Base-by-base conservation (phyloP, 2,797 vertebrate genomes). In the Oreortyx pictus region DNA sequence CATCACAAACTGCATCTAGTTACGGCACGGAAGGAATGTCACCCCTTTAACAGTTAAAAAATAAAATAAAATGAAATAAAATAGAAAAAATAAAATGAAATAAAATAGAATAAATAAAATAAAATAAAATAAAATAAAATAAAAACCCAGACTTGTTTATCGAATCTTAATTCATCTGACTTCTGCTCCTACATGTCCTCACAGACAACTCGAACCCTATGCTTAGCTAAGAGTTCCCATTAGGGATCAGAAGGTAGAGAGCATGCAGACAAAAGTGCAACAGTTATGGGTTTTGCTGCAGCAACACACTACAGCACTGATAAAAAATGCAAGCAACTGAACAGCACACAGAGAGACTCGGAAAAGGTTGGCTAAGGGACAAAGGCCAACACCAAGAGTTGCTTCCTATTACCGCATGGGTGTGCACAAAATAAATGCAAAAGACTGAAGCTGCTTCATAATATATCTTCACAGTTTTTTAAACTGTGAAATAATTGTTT, bases 391-490 rank as follows among this genome's bases (percentile, higher is more conserved):
- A 44, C 24, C 62, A 47, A 1, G 18, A 73, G 27, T 17, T 79
- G 41, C 29, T 74, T 52, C 59, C 67, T 43, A 57, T 73, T 47
- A 85, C 52, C 23, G 16, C 9, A 8, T 33, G 37, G 35, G 41
- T 41, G 18, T 77, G 52, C 52, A 87, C 64, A 29, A 31, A 61
- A 29, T 39, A 60, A 87, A 66, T 81, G 27, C 82, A 68, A 71
- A 88, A 90, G 82, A 49, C 37, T 0, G 1, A 67, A 83, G 54
- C 70, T 39, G 81, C 43, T 41, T 81, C 57, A 65, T 60, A 75
- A 82, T 41, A 39, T 68, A 62, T 52, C 56, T 70, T 75, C 70
- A 75, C 37, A 81, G 59, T 31, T 88, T 80, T 65, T 77, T 80
- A 65, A 72, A 85, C 14, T 73, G 67, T 66, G 74, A 92, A 89